Conservation (phyloP, 2,888 invertebrate species). For the Tromatobia lineatoria region DNA sequence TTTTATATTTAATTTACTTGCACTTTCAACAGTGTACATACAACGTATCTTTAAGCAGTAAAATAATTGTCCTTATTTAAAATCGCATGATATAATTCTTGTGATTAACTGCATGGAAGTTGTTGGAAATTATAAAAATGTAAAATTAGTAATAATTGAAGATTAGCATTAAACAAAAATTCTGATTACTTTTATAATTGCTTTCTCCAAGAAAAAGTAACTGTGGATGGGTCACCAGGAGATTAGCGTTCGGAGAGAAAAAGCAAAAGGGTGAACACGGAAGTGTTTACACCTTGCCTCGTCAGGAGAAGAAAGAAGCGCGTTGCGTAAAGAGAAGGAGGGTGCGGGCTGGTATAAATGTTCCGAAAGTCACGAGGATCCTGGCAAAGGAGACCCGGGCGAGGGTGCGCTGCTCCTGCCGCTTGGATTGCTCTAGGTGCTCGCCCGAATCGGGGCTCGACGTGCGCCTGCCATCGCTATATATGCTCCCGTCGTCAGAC, state of each 20-base stretch:
- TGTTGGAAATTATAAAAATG: not conserved
- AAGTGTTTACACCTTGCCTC: slow-evolving; percentile 77
- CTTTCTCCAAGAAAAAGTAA: slow-evolving; percentile 12
- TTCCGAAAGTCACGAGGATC: slow-evolving; percentile 80
- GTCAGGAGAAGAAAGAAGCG: slow-evolving; percentile 34
- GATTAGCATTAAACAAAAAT: not conserved
- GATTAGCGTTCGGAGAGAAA: slow-evolving; percentile 49
- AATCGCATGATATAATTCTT: too few relatives aligned
- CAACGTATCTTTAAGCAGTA: too few relatives aligned
- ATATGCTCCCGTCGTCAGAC: slow-evolving; percentile 49
- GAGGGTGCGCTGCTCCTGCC: slow-evolving; percentile 77
- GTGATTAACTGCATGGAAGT: not conserved
- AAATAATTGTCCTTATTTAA: too few relatives aligned
- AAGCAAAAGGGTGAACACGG: slow-evolving; percentile 62
- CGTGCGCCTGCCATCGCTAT: slow-evolving; percentile 71
- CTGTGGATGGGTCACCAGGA: slow-evolving; percentile 16
- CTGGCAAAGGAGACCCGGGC: slow-evolving; percentile 77
- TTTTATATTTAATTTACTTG: too few relatives aligned
- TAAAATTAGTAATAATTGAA: slow-evolving; percentile 11
- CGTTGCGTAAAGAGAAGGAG: slow-evolving; percentile 69
- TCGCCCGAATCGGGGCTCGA: slow-evolving; percentile 78
- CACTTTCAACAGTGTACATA: too few relatives aligned
- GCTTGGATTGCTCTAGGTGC: slow-evolving; percentile 79
- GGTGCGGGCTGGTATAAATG: slow-evolving; percentile 73
- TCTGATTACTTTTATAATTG: not conserved